A percentile compares a stretch with the other conserved stretches of the same genome.
Evolutionary conservation across 2,113 vertebrate genomes (phyloP).

Genomic region (Aviceda subcristata): DNA sequence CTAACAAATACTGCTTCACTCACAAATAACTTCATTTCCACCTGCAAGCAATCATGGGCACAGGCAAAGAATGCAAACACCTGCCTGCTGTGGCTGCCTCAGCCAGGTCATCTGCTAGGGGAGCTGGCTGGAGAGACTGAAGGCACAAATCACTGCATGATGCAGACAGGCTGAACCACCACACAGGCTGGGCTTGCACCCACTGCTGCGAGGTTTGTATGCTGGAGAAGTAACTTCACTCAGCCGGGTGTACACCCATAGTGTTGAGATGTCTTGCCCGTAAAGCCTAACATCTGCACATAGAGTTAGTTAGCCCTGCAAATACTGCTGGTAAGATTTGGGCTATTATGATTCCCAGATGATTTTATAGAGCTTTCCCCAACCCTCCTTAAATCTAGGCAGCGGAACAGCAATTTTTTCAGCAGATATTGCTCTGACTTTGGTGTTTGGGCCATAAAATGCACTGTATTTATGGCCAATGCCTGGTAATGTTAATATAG

Average conservation of each 20-base stretch:
- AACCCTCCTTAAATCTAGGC: neutral
- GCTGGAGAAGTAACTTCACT: neutral
- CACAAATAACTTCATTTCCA: neutral
- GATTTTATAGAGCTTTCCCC: neutral
- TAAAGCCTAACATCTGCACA: neutral
- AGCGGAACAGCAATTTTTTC: neutral
- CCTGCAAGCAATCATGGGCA: neutral
- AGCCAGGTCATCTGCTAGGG: neutral
- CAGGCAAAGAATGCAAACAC: neutral
- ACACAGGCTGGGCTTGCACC: neutral
- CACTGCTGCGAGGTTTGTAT: neutral
- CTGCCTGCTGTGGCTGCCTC: neutral
- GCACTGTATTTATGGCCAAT: neutral
- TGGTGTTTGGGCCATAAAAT: neutral
- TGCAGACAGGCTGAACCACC: neutral
- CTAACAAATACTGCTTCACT: neutral
- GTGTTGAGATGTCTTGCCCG: neutral
- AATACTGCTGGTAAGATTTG: neutral
- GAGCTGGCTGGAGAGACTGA: neutral
- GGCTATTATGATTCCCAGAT: neutral
- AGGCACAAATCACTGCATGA: neutral
- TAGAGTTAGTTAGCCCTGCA: neutral
- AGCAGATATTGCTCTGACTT: neutral
- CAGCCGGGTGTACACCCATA: neutral
- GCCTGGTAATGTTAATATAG: neutral